Evolutionary conservation across 2,888 invertebrate genomes (phyloP).

Genomic region (Amiota mariae): DNA sequence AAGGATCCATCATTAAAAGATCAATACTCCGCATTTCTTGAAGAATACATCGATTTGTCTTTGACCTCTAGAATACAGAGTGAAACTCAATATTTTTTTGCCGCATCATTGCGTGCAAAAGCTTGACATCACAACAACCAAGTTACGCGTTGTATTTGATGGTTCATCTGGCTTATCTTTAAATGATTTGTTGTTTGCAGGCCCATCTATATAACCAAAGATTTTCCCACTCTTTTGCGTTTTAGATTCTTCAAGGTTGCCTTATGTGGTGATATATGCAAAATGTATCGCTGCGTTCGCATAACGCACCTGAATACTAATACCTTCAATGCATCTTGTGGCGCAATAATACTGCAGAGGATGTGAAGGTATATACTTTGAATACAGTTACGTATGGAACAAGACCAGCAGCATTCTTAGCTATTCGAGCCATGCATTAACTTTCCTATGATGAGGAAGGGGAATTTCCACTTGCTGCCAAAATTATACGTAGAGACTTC

Average conservation of each 20-base stretch:
- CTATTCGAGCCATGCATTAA: not conserved
- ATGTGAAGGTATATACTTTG: not conserved
- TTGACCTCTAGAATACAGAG: not conserved
- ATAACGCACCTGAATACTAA: not conserved
- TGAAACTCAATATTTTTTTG: not conserved
- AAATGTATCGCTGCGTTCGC: not conserved
- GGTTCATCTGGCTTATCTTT: constrained; percentile 11
- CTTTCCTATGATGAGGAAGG: not conserved
- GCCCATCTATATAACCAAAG: not conserved
- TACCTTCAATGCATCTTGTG: not conserved
- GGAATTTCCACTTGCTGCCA: not conserved
- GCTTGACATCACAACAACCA: constrained; percentile 24
- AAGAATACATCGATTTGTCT: constrained; percentile 17
- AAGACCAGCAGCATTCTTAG: not conserved
- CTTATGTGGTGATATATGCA: constrained; percentile 4
- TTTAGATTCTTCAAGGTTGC: not conserved
- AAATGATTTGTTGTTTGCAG: not conserved
- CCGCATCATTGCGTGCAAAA: constrained; percentile 30
- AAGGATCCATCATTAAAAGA: no score
- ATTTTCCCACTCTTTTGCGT: not conserved
- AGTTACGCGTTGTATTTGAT: constrained; percentile 30
- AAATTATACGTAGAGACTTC: no score
- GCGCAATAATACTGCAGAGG: not conserved
- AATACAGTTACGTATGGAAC: not conserved
- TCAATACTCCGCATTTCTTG: constrained; percentile 9